Evolutionary conservation across 2,797 vertebrate genomes (phyloP).

Genomic region (Dryobates pubescens): DNA sequence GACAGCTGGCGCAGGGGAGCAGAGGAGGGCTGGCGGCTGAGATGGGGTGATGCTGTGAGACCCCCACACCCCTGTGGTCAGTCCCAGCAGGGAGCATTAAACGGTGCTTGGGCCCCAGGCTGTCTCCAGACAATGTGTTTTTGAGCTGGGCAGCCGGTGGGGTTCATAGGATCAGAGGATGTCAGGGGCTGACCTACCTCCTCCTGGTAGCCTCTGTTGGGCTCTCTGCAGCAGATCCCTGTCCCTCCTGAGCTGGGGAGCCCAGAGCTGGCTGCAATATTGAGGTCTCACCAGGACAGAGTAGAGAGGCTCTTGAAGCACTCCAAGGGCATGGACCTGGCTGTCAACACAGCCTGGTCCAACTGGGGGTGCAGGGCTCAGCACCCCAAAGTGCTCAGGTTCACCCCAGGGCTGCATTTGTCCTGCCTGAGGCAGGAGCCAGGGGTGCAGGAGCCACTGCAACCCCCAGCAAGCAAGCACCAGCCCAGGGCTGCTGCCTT

Average conservation of each 20-base stretch:
- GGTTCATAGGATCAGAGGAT: too few relatives aligned
- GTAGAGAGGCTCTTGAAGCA: not conserved
- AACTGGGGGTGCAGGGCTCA: not conserved
- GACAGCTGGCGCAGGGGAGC: accelerated
- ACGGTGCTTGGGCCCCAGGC: accelerated
- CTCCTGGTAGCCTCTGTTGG: too few relatives aligned
- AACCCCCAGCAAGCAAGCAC: not conserved
- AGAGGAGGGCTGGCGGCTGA: not conserved
- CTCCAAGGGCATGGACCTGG: accelerated
- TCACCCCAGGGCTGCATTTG: not conserved
- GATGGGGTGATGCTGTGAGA: not conserved
- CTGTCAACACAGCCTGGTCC: too few relatives aligned
- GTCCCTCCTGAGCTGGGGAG: too few relatives aligned
- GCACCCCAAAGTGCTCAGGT: accelerated
- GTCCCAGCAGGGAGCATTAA: not conserved
- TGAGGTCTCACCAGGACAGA: too few relatives aligned
- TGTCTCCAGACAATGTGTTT: not conserved
- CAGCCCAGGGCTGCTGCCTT: not conserved
- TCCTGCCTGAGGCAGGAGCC: not conserved
- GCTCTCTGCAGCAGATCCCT: too few relatives aligned
- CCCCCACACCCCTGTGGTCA: accelerated
- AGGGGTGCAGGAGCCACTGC: not conserved
- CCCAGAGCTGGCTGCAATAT: too few relatives aligned
- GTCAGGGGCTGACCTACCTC: too few relatives aligned
- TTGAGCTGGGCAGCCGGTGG: not conserved